These are phyloP conservation scores for Eledona agricola DNA, from an alignment of 2,888 invertebrate species.

Conservation along the genomic window DNA sequence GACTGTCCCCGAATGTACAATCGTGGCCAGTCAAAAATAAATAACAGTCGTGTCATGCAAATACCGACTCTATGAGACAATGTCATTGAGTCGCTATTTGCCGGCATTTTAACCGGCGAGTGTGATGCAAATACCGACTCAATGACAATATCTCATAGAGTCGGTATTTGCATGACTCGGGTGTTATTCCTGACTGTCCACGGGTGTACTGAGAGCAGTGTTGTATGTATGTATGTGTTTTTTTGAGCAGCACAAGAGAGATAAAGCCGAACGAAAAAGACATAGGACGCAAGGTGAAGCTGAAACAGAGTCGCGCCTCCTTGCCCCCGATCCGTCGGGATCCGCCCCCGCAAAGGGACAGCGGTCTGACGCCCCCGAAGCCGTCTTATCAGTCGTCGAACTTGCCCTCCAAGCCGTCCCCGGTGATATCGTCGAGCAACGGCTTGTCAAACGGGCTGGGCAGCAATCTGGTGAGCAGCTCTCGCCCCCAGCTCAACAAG, in stretches of 20 bases:
- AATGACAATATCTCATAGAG: too few species aligned
- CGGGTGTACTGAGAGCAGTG: too few species aligned
- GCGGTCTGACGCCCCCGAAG: conserved; percentile 50
- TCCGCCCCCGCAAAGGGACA: conserved; percentile 56
- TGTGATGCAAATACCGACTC: too few species aligned
- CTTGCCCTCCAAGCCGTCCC: conserved; percentile 55
- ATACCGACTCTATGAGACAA: too few species aligned
- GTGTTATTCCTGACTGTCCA: too few species aligned
- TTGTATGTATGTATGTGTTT: background rate
- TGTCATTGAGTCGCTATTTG: too few species aligned
- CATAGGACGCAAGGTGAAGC: conserved; percentile 87
- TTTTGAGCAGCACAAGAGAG: conserved; percentile 79
- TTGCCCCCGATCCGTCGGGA: conserved; percentile 49
- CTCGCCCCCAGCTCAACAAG: conserved; percentile 60
- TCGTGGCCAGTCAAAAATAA: too few species aligned
- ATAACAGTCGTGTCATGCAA: too few species aligned
- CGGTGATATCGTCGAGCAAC: conserved; percentile 52
- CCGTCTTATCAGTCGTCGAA: conserved; percentile 59
- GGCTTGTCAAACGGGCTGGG: conserved; percentile 56
- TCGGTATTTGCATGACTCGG: too few species aligned
- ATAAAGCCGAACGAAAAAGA: conserved; percentile 92
- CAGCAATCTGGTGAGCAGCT: conserved; percentile 61
- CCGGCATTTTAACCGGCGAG: too few species aligned
- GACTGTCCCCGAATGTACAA: too few species aligned
- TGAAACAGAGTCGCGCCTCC: conserved; percentile 65